Conservation (phyloP, 64 coral and sea anemone genomes). For the Dendronephthya gigantea region DNA sequence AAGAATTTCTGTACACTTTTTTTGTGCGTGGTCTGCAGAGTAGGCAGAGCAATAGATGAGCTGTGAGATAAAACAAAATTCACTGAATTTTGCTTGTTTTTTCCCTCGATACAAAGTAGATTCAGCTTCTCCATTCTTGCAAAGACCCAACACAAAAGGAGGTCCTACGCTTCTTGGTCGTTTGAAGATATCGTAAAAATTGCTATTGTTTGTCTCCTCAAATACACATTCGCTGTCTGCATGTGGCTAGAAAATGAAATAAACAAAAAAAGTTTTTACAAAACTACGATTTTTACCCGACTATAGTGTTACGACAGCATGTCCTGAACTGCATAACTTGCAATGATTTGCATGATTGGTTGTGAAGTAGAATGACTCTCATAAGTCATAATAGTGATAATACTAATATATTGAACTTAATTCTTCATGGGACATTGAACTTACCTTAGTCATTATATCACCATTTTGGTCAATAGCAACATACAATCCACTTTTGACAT, state of each 20-base stretch:
- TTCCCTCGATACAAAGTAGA: slow-evolving; percentile 5
- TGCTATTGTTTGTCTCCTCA: neutral
- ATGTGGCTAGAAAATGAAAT: neutral
- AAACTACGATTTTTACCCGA: too few relatives aligned
- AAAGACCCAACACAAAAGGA: neutral
- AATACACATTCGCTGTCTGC: neutral
- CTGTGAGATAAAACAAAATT: slow-evolving; percentile 5
- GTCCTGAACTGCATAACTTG: too few relatives aligned
- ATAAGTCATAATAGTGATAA: too few relatives aligned
- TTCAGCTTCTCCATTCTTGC: neutral
- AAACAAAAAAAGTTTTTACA: too few relatives aligned
- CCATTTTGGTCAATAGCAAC: slow-evolving; percentile 46
- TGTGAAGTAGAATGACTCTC: too few relatives aligned
- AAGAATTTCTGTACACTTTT: neutral
- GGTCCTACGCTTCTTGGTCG: neutral
- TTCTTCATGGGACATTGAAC: neutral
- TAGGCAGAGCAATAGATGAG: neutral
- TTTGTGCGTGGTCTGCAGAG: neutral
- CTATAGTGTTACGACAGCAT: too few relatives aligned
- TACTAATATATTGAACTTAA: too few relatives aligned
- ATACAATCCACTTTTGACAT: slow-evolving; percentile 51
- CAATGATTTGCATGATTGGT: too few relatives aligned
- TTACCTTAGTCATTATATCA: slow-evolving; percentile 50
- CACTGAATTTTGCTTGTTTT: slow-evolving; percentile 15
- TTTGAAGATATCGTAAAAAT: slow-evolving; percentile 10